Conservation (phyloP, 2,888 invertebrate species). For the Athetis lepigone region DNA sequence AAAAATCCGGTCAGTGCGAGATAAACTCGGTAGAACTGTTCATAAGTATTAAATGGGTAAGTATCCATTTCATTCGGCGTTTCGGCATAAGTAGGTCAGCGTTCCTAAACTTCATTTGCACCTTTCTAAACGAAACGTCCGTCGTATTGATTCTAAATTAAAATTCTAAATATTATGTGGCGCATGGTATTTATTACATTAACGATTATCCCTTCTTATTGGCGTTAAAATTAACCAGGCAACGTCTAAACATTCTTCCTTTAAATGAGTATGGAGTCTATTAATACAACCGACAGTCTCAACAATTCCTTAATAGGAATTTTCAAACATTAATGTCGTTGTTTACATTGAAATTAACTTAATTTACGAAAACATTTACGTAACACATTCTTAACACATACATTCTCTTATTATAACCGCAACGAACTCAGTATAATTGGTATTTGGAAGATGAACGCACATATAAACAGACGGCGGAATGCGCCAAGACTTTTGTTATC, state of each 20-base stretch:
- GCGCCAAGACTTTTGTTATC: constrained; percentile 48
- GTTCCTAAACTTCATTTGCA: background rate
- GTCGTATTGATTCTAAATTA: background rate
- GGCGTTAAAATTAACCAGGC: background rate
- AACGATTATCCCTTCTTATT: no score
- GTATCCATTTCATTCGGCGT: background rate
- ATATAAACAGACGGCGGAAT: constrained; percentile 46
- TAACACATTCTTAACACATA: constrained; percentile 31
- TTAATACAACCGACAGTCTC: constrained; percentile 5
- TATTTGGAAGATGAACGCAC: constrained; percentile 50
- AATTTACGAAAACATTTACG: constrained; percentile 46
- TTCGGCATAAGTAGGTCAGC: background rate
- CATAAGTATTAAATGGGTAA: constrained; percentile 24
- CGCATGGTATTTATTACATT: no score
- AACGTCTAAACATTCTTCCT: constrained; percentile 1
- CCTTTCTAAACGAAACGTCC: background rate
- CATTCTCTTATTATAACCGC: constrained; percentile 44
- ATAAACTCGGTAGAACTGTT: constrained; percentile 35
- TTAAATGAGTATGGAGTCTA: background rate
- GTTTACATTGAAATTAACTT: constrained; percentile 51
- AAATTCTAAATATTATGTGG: no score
- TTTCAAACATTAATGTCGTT: constrained; percentile 26
- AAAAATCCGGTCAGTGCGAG: constrained; percentile 46
- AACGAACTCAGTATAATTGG: constrained; percentile 44
- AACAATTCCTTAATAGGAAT: constrained; percentile 25